phyloP scores from a whole-genome alignment of 2,797 vertebrate genomes.

The Lacerta viridis region DNA sequence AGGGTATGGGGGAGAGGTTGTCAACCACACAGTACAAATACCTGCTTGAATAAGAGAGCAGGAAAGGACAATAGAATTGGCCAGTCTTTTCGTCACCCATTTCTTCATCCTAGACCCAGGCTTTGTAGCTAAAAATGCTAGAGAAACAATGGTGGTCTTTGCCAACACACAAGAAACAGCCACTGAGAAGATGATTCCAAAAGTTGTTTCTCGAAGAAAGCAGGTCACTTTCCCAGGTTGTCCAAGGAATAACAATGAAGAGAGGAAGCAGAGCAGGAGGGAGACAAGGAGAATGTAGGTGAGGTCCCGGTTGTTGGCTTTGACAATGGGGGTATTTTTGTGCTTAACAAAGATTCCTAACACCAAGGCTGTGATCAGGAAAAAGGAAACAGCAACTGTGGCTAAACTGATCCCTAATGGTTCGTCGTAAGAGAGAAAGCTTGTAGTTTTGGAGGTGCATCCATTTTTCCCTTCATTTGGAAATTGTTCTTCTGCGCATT shows the following conservation, averaged over 20 bases:
- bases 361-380: not conserved
- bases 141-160: conserved; percentile 7
- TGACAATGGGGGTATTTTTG: conserved; percentile 2
- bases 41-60: not conserved
- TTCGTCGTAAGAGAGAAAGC: not conserved
- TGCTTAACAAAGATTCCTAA: not conserved
- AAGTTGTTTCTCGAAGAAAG: not conserved
- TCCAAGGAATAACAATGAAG: not conserved
- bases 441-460: not conserved
- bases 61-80: not conserved
- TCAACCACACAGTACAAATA: not conserved
- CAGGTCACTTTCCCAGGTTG: not conserved
- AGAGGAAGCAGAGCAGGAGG: conserved; percentile 8
- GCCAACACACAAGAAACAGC: conserved; percentile 14
- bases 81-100: not conserved
- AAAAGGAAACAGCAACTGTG: not conserved
- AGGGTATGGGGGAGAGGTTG: not conserved
- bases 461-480: not conserved
- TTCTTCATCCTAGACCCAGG: not conserved
- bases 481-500: not conserved
- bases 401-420: not conserved
- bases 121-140: conserved; percentile 1
- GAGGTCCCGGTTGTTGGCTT: conserved; percentile 20
- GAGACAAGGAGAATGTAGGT: not conserved
- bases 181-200: not conserved